Conservation (phyloP, 2,888 invertebrate genomes). For the Theretra japonica region DNA sequence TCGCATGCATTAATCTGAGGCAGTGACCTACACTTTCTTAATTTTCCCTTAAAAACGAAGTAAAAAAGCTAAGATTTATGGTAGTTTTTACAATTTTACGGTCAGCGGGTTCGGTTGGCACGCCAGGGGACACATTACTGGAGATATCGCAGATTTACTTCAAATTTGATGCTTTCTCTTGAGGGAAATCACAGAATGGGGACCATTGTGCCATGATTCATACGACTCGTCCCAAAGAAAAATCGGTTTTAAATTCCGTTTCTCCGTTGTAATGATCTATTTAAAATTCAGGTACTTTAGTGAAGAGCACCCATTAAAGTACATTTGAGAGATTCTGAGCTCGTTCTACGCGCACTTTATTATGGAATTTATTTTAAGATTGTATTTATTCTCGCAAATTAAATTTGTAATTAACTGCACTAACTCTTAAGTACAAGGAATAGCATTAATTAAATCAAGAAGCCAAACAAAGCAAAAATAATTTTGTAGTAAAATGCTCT, state of each 20-base stretch:
- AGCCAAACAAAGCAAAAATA: background rate
- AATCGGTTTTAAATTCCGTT: conserved; percentile 47
- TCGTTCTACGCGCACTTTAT: conserved; percentile 1
- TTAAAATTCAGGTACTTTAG: conserved; percentile 26
- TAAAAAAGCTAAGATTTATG: conserved; percentile 73
- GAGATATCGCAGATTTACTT: conserved; percentile 81
- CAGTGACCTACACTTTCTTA: conserved; percentile 16
- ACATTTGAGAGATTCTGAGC: background rate
- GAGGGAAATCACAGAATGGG: conserved; percentile 78
- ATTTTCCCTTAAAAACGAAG: conserved; percentile 29
- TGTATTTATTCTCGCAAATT: conserved; percentile 14
- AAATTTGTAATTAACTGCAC: background rate
- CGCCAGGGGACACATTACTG: conserved; percentile 77
- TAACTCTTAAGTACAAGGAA: background rate
- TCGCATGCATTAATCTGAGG: conserved; percentile 24
- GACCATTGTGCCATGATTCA: conserved; percentile 65
- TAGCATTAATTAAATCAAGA: conserved; percentile 14
- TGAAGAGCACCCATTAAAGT: conserved; percentile 1
- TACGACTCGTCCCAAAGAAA: conserved; percentile 58
- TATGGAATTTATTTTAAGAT: background rate
- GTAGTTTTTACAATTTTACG: conserved; percentile 84
- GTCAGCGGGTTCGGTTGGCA: conserved; percentile 75
- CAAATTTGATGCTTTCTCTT: conserved; percentile 77
- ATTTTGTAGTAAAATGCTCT: conserved; percentile 5
- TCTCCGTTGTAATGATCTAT: conserved; percentile 34